Base-by-base conservation (phyloP, 2,888 invertebrate genomes). In the Ryuthela nishihirai region DNA sequence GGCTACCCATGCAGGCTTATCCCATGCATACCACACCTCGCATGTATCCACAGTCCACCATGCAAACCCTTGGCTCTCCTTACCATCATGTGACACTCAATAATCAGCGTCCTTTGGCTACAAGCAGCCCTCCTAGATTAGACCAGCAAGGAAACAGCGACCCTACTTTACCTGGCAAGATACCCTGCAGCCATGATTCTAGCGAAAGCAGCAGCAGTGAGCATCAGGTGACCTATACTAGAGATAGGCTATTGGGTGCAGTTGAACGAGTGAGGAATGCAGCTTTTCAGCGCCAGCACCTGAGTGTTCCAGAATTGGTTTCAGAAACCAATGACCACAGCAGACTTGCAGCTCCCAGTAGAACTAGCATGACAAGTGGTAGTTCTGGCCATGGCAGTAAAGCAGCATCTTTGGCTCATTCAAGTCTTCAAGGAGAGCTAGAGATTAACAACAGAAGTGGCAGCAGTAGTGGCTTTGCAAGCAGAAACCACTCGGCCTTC, bases 381-480 rank as follows among this genome's bases (percentile, higher is more conserved):
- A 64, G 64, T 39, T 65, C 65, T 24, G 65, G 65, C n/a, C 58
- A 58, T 18, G 64, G 61, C 25, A 66, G 65, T 40, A 62, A 67
- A 40, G 54, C 66, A 7, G 64, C 67, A 7, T 67, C 65, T 17
- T 41, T 65, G 5, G 54, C 64, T 25, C 67, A 68, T 44, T 68
- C 67, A 3, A 65, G 65, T 41, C 59, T 66, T 5, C 66, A 67
- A 41, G 67, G 67, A 20, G 68, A 67, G 40, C 38, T 76, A 82
- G 87, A 88, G 72, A 85, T 88, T 7, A 91, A 91, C 0, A 90
- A 90, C 73, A 88, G 88, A 70, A 82, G 89, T 45, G 88, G 88
- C 17, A 89, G 88, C 70, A 89, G 89, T 32, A 88, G 88, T 72
- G 91, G 91, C 12, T 90, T 91, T 73, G 91, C 90, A 60, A 90